Percentiles rank a stretch among this genome's conserved stretches.
Evolutionary conservation across 1,140 invertebrate species (phyloP).

Genomic region (Aporrectodea caliginosa): DNA sequence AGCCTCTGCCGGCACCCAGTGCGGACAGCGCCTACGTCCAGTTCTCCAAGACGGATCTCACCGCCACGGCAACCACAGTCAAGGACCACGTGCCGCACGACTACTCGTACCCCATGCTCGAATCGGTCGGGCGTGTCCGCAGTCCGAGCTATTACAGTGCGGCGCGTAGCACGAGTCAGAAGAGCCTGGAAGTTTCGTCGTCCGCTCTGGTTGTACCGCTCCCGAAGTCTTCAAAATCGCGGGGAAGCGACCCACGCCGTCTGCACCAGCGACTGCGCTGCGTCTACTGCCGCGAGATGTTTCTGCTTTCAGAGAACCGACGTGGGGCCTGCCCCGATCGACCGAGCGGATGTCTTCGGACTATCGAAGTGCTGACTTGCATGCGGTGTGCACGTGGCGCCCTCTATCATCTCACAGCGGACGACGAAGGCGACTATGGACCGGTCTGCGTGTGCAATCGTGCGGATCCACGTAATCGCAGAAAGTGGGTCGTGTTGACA

Average conservation of each 20-base stretch:
- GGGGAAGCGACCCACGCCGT: constrained; percentile 54
- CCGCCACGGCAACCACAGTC: neutral
- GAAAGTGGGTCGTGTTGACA: constrained; percentile 74
- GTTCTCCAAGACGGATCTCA: constrained; percentile 59
- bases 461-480: constrained; percentile 46
- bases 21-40: constrained; percentile 76
- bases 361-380: constrained; percentile 77
- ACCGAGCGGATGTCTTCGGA: constrained; percentile 74
- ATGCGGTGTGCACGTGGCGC: constrained; percentile 75
- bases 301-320: constrained; percentile 70
- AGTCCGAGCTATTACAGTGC: neutral
- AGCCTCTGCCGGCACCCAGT: constrained; percentile 19
- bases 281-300: constrained; percentile 58
- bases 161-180: neutral
- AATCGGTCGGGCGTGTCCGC: constrained; percentile 48
- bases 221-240: constrained; percentile 1
- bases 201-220: neutral
- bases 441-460: constrained; percentile 56
- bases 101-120: constrained; percentile 75
- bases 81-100: constrained; percentile 60
- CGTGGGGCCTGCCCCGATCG: constrained; percentile 81
- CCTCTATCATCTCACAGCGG: constrained; percentile 87
- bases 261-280: constrained; percentile 47
- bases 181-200: neutral
- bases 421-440: constrained; percentile 62